phyloP scores from a whole-genome alignment of 1,140 invertebrate species.

The Orchesella cincta region DNA sequence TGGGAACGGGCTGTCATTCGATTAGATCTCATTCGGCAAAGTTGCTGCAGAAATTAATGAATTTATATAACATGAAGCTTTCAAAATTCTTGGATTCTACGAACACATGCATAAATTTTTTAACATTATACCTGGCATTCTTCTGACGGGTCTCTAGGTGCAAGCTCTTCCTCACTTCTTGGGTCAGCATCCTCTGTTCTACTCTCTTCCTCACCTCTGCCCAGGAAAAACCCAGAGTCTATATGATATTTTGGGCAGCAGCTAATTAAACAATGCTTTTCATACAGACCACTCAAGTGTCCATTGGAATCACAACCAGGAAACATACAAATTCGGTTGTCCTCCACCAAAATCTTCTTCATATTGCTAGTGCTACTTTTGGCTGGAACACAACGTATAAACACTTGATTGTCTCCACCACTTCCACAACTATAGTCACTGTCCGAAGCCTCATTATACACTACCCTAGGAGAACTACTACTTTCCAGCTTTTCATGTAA shows the following conservation, averaged over 20 bases:
- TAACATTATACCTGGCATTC: conserved; percentile 70
- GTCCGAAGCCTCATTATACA: conserved; percentile 13
- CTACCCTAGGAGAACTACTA: conserved; percentile 1
- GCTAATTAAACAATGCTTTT: conserved; percentile 42
- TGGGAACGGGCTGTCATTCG: conserved; percentile 7
- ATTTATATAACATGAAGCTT: conserved; percentile 32
- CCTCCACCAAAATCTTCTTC: conserved; percentile 1
- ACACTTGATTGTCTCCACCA: conserved; percentile 19
- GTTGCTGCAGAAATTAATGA: not conserved
- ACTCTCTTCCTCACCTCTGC: conserved; percentile 67
- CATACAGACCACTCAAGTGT: conserved; percentile 74
- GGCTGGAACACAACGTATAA: conserved; percentile 26
- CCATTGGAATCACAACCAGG: conserved; percentile 85
- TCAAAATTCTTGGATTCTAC: conserved; percentile 30
- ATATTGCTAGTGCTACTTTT: conserved; percentile 9
- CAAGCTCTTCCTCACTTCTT: conserved; percentile 79
- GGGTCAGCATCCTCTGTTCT: conserved; percentile 76
- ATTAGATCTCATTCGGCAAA: conserved; percentile 21
- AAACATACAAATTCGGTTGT: conserved; percentile 56
- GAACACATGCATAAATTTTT: conserved; percentile 21
- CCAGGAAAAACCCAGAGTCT: conserved; percentile 39
- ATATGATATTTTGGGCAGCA: conserved; percentile 48
- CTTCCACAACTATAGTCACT: conserved; percentile 23
- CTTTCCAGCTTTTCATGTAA: conserved; percentile 14
- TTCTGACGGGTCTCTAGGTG: conserved; percentile 81